A percentile compares a stretch with the other conserved stretches of the same genome.
These are phyloP conservation scores for Ondatra zibethicus DNA, from an alignment of 2,113 vertebrate species.

Conservation along the genomic window DNA sequence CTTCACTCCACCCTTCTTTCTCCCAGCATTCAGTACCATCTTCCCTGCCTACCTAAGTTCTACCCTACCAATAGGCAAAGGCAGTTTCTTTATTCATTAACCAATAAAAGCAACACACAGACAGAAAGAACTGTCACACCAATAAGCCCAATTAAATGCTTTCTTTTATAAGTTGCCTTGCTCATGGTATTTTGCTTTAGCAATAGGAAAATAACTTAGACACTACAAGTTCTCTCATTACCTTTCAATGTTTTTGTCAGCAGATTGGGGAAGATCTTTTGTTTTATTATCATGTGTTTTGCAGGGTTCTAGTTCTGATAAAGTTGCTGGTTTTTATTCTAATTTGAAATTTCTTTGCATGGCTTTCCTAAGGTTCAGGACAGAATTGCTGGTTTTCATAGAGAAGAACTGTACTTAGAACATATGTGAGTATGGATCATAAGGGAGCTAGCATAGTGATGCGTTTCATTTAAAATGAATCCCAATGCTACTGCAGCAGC, in stretches of 20 bases:
- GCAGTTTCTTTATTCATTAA: too few relatives aligned
- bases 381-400: constrained; percentile 29
- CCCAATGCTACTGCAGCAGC: neutral
- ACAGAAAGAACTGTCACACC: too few relatives aligned
- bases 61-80: too few relatives aligned
- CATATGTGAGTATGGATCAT: neutral
- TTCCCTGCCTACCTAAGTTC: too few relatives aligned
- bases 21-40: too few relatives aligned
- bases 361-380: neutral
- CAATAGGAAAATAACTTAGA: neutral
- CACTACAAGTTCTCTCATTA: neutral
- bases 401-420: neutral
- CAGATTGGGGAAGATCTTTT: constrained; percentile 31
- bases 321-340: constrained; percentile 28
- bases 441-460: neutral
- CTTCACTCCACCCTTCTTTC: too few relatives aligned
- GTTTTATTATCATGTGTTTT: neutral
- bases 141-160: neutral
- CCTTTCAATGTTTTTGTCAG: neutral
- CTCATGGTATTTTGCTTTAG: neutral
- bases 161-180: neutral
- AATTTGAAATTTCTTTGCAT: neutral
- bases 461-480: constrained; percentile 56
- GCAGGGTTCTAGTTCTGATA: neutral
- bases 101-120: too few relatives aligned